phyloP scores from a whole-genome alignment of 2,113 vertebrate species.

The Herpetotheres cachinnans region DNA sequence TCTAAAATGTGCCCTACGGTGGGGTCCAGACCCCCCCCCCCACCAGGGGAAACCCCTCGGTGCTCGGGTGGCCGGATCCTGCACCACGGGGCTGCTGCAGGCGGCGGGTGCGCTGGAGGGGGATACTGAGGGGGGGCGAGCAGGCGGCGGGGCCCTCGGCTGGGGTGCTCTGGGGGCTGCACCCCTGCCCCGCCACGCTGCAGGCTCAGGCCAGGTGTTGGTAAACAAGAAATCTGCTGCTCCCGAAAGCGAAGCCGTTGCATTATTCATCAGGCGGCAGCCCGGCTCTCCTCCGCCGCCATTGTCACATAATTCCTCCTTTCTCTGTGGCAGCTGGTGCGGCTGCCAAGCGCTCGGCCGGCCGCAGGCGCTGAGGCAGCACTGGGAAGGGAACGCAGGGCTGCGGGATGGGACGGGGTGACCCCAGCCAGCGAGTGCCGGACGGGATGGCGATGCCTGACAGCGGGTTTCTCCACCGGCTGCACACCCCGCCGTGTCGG shows the following conservation, averaged over 20 bases:
- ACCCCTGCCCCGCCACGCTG: not conserved
- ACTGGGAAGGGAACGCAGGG: not conserved
- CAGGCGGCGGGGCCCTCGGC: accelerated
- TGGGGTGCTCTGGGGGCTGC: not conserved
- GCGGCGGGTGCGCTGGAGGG: not conserved
- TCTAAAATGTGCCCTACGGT: accelerated
- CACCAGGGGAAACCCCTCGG: not conserved
- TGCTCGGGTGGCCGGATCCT: not conserved
- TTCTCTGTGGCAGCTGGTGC: not conserved
- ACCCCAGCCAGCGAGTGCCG: accelerated
- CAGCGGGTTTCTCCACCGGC: not conserved
- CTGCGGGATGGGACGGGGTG: not conserved
- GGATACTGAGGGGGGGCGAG: not conserved
- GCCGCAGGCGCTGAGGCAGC: not conserved
- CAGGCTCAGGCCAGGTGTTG: not conserved
- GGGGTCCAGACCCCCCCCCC: not conserved
- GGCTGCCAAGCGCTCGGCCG: not conserved
- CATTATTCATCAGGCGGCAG: conserved; percentile 43
- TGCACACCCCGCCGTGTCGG: accelerated
- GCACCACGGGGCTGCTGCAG: not conserved
- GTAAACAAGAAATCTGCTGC: not conserved
- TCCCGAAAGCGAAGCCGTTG: not conserved
- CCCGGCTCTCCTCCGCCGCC: not conserved
- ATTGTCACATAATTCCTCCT: conserved; percentile 1
- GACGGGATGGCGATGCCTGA: accelerated